Conservation (phyloP, 2,888 invertebrate species). For the Cylindroiulus punctatus region DNA sequence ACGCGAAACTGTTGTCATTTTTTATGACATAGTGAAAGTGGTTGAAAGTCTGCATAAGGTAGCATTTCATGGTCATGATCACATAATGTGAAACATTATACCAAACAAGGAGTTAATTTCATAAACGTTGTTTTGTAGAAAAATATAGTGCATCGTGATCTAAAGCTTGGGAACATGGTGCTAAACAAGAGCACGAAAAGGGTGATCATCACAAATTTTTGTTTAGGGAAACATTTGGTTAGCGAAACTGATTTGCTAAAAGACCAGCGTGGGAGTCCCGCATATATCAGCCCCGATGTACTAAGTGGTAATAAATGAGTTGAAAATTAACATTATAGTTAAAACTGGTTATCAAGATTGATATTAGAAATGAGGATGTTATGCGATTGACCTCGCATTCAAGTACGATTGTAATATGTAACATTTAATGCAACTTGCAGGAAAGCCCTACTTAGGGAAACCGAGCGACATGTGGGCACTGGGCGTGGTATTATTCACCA, state of each 20-base stretch:
- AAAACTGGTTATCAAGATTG: no score
- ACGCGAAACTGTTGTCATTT: conserved; percentile 77
- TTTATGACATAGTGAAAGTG: conserved; percentile 78
- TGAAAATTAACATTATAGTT: background rate
- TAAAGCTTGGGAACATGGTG: conserved; percentile 81
- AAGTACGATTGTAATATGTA: no score
- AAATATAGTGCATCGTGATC: conserved; percentile 81
- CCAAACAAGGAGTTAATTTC: background rate
- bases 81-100: background rate
- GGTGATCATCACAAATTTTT: conserved; percentile 80
- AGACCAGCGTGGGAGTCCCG: conserved; percentile 82
- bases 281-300: conserved; percentile 84
- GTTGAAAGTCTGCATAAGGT: conserved; percentile 80
- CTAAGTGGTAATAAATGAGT: conserved; percentile 70
- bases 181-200: conserved; percentile 73
- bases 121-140: conserved; percentile 68
- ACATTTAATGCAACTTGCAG: conserved; percentile 60
- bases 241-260: conserved; percentile 77
- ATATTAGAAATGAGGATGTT: no score
- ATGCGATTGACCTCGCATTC: no score
- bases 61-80: conserved; percentile 50
- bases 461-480: conserved; percentile 86
- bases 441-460: conserved; percentile 79
- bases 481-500: conserved; percentile 80
- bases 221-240: conserved; percentile 79